phyloP scores from a whole-genome alignment of 1,140 invertebrate species.

The Aphelenchoides besseyi region DNA sequence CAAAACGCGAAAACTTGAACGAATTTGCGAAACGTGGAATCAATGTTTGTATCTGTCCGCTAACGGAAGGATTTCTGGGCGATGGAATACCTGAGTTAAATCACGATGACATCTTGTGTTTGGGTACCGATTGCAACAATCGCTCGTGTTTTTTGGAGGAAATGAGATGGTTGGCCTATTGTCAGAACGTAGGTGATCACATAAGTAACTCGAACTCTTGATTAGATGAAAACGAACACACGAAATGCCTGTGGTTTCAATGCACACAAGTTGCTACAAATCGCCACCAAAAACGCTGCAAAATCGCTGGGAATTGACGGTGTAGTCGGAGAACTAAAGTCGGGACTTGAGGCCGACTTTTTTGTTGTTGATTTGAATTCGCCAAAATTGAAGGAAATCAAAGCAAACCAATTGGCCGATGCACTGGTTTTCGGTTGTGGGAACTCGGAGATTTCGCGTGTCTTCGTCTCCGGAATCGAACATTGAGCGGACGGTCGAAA shows the following conservation, averaged over 20 bases:
- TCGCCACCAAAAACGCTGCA: slow-evolving; percentile 52
- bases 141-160: slow-evolving; percentile 56
- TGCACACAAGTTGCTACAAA: slow-evolving; percentile 48
- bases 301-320: slow-evolving; percentile 42
- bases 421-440: slow-evolving; percentile 50
- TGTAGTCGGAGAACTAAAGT: slow-evolving; percentile 36
- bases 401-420: slow-evolving; percentile 36
- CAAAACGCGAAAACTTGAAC: slow-evolving; percentile 22
- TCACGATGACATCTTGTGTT: slow-evolving; percentile 35
- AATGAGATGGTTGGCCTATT: slow-evolving; percentile 58
- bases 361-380: slow-evolving; percentile 39
- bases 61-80: slow-evolving; percentile 57
- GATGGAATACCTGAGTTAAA: slow-evolving; percentile 52
- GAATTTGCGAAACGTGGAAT: slow-evolving; percentile 29
- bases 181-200: slow-evolving; percentile 51
- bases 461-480: slow-evolving; percentile 36
- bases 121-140: slow-evolving; percentile 61
- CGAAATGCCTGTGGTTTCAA: slow-evolving; percentile 44
- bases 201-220: neutral
- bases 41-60: slow-evolving; percentile 56
- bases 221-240: slow-evolving; percentile 51
- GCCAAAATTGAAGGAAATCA: slow-evolving; percentile 14
- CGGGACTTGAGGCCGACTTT: slow-evolving; percentile 36
- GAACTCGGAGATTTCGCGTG: slow-evolving; percentile 47
- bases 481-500: neutral